phyloP scores from a whole-genome alignment of 2,797 vertebrate genomes.

The Gadopsis bispinosus region DNA sequence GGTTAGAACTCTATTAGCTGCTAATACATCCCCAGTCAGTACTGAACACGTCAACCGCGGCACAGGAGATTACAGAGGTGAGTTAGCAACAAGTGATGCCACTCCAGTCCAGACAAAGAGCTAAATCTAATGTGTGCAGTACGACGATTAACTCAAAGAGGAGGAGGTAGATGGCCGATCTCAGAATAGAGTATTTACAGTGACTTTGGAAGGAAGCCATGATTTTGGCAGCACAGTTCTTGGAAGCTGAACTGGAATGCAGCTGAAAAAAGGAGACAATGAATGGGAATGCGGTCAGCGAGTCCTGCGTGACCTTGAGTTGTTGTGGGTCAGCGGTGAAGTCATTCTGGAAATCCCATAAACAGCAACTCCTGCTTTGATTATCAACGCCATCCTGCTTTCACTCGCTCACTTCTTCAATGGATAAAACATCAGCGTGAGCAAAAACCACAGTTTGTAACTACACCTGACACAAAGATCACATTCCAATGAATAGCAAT shows the following conservation, averaged over 20 bases:
- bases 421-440: constrained; percentile 34
- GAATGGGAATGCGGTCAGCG: constrained; percentile 42
- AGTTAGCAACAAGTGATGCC: constrained; percentile 35
- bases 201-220: constrained; percentile 20
- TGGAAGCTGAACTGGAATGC: constrained; percentile 49
- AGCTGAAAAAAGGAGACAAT: constrained; percentile 54
- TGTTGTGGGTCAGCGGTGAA: constrained; percentile 48
- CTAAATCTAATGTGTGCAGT: constrained; percentile 1
- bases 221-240: constrained; percentile 42
- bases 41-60: constrained; percentile 22
- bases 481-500: constrained; percentile 2
- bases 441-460: constrained; percentile 46
- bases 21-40: constrained; percentile 38
- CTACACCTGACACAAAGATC: constrained; percentile 33
- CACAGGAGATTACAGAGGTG: constrained; percentile 49
- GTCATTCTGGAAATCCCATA: constrained; percentile 52
- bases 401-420: constrained; percentile 34
- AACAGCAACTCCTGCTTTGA: constrained; percentile 57
- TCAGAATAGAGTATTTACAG: constrained; percentile 37
- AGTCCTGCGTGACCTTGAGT: constrained; percentile 48
- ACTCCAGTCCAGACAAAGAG: constrained; percentile 29
- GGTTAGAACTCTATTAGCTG: constrained; percentile 38
- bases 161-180: no score
- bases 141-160: background rate
- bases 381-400: constrained; percentile 44